Percentiles rank a stretch among this genome's conserved stretches.
Evolutionary conservation across 2,797 vertebrate genomes (phyloP).

Genomic region (Epinephelus malabaricus): DNA sequence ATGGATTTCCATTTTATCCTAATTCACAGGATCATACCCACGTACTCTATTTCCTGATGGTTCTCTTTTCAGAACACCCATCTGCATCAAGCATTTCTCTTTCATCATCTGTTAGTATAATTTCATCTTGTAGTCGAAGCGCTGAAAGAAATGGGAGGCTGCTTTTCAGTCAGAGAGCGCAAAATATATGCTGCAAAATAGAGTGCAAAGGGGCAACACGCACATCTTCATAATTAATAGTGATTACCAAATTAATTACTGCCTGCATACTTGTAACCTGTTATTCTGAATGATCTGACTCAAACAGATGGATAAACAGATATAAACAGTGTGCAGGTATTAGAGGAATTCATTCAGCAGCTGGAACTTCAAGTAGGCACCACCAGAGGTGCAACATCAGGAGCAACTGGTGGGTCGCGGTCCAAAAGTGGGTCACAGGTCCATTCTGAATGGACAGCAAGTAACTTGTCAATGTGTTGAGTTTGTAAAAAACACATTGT

Average conservation of each 20-base stretch:
- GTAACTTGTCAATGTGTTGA: too few species aligned
- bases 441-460: too few species aligned
- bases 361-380: background rate
- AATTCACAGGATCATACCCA: conserved; percentile 68
- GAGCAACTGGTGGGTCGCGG: too few species aligned
- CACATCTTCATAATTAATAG: conserved; percentile 62
- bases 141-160: conserved; percentile 35
- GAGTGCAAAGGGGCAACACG: conserved; percentile 31
- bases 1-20: conserved; percentile 77
- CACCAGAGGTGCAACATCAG: too few species aligned
- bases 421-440: too few species aligned
- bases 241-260: conserved; percentile 62
- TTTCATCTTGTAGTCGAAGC: conserved; percentile 55
- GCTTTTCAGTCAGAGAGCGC: conserved; percentile 36
- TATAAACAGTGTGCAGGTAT: background rate
- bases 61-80: conserved; percentile 64
- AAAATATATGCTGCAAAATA: conserved; percentile 54
- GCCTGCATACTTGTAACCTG: conserved; percentile 27
- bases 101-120: conserved; percentile 69
- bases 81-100: conserved; percentile 61
- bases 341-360: background rate
- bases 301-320: conserved; percentile 13
- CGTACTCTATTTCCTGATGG: conserved; percentile 54
- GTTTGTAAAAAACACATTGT: too few species aligned
- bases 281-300: conserved; percentile 40